Base-by-base conservation (phyloP, 2,888 invertebrate genomes). In the Tetragonula carbonaria region DNA sequence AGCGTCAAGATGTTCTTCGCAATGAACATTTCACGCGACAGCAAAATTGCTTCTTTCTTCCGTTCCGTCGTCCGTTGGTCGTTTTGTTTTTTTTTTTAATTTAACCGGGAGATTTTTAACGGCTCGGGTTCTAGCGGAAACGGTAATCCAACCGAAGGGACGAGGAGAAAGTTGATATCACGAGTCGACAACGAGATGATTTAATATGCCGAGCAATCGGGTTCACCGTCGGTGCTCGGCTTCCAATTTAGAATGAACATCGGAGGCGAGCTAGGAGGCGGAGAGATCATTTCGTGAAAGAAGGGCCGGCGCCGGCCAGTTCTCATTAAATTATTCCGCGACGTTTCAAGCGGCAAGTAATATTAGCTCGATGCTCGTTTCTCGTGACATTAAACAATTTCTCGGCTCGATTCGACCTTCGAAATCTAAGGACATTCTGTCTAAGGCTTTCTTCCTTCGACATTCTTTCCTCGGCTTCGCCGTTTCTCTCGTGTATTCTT, bases 321-420 rank as follows among this genome's bases (percentile, higher is more conserved):
- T 74, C 71, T 82, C 82, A 50, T 82, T 82, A 82, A 82, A 82
- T 82, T 82, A 82, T 82, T 82, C 74, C 82, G 65, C 70, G 66
- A 74, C 53, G 74, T 81, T 74, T 80, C 80, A 53, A 81, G 66
- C 21, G 70, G 66, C 66, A 81, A 82, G 82, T 80, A 80, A 80
- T 80, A 77, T 65, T 71, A 76, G 70, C 65, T 57, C 33, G 70
- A 57, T 51, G 28, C 66, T 62, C 74, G 63, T 81, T 55, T 71
- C 66, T 68, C 79, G 72, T 67, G 21, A 72, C 82, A 82, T 82
- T 72, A 76, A 82, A 83, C 82, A 82, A 82, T 82, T 72, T 57
- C 28, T 45, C 8, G 45, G 45, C 21, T 62, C 33, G 57, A 28
- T 33, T 13, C 38, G 51, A 53, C 53, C 57, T 66, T 50, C 18